phyloP scores from a whole-genome alignment of 2,797 vertebrate genomes.

The Emys orbicularis region DNA sequence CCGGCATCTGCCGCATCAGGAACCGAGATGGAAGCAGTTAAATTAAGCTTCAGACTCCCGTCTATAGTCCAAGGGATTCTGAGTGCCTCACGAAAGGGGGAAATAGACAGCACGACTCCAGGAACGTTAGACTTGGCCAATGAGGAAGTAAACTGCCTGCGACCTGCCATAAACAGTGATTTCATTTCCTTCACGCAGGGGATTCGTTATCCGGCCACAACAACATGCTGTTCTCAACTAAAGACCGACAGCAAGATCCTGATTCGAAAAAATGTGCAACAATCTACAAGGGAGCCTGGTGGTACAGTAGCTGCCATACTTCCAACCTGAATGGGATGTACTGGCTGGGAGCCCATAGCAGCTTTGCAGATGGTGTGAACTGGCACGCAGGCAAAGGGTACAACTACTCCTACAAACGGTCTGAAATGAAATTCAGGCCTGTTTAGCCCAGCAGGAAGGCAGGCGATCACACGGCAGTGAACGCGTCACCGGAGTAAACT shows the following conservation, averaged over 20 bases:
- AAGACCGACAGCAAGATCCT: not conserved
- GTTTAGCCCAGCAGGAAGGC: not conserved
- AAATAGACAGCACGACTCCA: not conserved
- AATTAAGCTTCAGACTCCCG: not conserved
- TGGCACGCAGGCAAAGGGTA: not conserved
- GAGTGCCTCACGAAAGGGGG: not conserved
- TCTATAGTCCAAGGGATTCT: not conserved
- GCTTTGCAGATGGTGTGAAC: slow-evolving; percentile 9
- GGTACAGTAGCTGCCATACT: not conserved
- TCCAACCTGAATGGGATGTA: slow-evolving; percentile 54
- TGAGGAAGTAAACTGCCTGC: not conserved
- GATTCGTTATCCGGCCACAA: slow-evolving; percentile 2
- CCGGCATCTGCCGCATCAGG: not conserved
- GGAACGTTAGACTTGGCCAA: not conserved
- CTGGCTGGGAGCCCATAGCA: not conserved
- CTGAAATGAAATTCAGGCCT: slow-evolving; percentile 51
- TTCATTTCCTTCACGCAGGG: not conserved
- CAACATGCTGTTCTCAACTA: slow-evolving; percentile 28
- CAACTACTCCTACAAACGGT: slow-evolving; percentile 34
- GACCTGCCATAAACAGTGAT: not conserved
- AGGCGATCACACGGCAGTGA: not conserved
- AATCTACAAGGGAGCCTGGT: slow-evolving; percentile 19
- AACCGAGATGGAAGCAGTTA: not conserved
- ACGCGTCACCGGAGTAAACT: not conserved
- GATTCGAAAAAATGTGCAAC: accelerated